A percentile compares a stretch with the other conserved stretches of the same genome.
These are phyloP conservation scores for Tiliqua scincoides DNA, from an alignment of 2,113 vertebrate species.

Conservation along the genomic window DNA sequence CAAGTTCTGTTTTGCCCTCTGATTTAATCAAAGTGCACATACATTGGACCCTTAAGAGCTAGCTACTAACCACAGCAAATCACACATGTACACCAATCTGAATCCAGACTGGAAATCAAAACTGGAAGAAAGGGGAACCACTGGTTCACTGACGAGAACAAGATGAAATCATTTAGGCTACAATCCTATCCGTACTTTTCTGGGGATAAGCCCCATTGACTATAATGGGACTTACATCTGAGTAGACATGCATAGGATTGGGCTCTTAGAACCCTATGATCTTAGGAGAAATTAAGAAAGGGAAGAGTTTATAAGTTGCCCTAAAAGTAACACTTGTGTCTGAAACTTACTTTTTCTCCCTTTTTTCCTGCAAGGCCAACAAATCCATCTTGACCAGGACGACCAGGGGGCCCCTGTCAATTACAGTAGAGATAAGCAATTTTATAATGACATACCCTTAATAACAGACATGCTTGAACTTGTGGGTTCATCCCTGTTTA, in stretches of 20 bases:
- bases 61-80: neutral
- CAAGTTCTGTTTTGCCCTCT: neutral
- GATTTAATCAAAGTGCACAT: neutral
- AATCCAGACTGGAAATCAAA: neutral
- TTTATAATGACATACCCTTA: neutral
- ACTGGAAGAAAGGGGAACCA: neutral
- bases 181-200: too few species aligned
- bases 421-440: neutral
- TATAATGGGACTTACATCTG: too few species aligned
- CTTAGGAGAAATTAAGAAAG: neutral
- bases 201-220: too few species aligned
- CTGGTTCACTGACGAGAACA: neutral
- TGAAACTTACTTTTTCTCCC: constrained; percentile 83
- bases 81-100: too few species aligned
- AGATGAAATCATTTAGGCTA: neutral
- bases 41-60: neutral
- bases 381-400: constrained; percentile 80
- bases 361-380: constrained; percentile 78
- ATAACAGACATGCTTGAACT: neutral
- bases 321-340: neutral
- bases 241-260: too few species aligned
- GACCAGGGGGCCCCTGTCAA: constrained; percentile 81
- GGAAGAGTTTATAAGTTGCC: neutral
- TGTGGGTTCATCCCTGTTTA: neutral
- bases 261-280: neutral